These are phyloP conservation scores for Puffinus mauretanicus DNA, from an alignment of 2,113 vertebrate genomes.

Conservation along the genomic window DNA sequence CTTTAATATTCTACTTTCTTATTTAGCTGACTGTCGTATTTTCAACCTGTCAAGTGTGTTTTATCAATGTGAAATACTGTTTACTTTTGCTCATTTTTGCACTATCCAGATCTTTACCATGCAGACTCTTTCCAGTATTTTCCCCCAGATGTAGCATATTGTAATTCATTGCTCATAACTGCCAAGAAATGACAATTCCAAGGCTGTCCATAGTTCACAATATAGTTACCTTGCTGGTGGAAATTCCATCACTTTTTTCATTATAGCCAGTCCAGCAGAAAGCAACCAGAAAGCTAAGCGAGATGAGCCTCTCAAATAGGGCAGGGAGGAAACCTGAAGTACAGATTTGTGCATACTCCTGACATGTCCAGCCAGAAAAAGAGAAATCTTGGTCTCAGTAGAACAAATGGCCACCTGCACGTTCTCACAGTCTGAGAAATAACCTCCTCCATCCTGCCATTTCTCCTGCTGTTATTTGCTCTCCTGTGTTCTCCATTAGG, in stretches of 20 bases:
- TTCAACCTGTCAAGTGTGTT: background rate
- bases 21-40: background rate
- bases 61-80: background rate
- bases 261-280: background rate
- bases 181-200: constrained; percentile 11
- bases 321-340: background rate
- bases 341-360: background rate
- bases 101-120: background rate
- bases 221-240: background rate
- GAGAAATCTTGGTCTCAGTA: background rate
- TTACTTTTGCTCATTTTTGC: background rate
- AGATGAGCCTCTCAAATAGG: background rate
- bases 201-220: background rate
- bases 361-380: background rate
- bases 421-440: background rate
- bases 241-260: background rate
- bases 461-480: background rate
- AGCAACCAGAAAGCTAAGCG: background rate
- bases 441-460: background rate
- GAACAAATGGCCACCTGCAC: background rate
- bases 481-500: background rate
- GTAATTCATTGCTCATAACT: background rate
- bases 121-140: background rate
- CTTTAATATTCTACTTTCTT: background rate
- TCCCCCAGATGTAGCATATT: background rate